phyloP scores from a whole-genome alignment of 2,797 vertebrate genomes.

The Acipenser oxyrinchus region DNA sequence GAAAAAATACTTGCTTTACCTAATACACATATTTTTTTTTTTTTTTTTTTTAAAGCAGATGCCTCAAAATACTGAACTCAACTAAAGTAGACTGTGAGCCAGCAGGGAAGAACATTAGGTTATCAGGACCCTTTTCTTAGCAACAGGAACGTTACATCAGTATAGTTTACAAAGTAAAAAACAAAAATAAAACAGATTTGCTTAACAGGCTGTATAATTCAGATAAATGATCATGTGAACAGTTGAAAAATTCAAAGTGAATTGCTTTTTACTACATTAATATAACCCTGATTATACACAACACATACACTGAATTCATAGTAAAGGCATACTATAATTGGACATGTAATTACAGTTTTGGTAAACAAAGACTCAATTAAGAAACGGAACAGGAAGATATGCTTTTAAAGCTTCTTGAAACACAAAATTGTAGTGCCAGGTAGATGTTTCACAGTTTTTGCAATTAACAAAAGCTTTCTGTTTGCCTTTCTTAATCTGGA shows the following conservation, averaged over 20 bases:
- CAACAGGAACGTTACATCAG: too few relatives aligned
- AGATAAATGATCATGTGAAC: neutral
- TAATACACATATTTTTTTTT: too few relatives aligned
- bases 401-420: too few relatives aligned
- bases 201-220: neutral
- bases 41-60: neutral
- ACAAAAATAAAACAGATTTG: neutral
- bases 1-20: too few relatives aligned
- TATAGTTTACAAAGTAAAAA: too few relatives aligned
- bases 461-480: too few relatives aligned
- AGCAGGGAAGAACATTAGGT: too few relatives aligned
- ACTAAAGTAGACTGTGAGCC: too few relatives aligned
- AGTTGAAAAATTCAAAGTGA: neutral
- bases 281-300: neutral
- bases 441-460: too few relatives aligned
- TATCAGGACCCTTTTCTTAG: too few relatives aligned
- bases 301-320: neutral
- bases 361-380: neutral
- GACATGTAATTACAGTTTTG: conserved; percentile 2
- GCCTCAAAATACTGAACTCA: neutral
- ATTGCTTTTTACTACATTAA: conserved; percentile 1
- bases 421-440: too few relatives aligned
- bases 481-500: too few relatives aligned
- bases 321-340: neutral
- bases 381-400: neutral